Conservation (phyloP, 2,888 invertebrate species). For the Iselma pallidipennis region DNA sequence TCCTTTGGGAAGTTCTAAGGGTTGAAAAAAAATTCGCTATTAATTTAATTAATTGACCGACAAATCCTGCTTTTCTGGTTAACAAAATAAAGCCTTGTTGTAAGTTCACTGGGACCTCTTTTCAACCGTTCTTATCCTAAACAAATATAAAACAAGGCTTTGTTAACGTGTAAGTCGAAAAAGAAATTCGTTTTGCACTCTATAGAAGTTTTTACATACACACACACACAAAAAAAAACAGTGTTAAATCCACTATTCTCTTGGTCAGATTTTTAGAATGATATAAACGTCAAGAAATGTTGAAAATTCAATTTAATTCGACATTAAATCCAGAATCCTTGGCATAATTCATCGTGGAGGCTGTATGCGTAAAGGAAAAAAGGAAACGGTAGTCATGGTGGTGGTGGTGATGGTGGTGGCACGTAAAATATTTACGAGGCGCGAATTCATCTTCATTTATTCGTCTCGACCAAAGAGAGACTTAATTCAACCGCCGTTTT, state of each 20-base stretch:
- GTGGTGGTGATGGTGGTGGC: too few relatives aligned
- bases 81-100: not conserved
- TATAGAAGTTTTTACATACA: too few relatives aligned
- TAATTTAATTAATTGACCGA: not conserved
- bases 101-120: not conserved
- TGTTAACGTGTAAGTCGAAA: too few relatives aligned
- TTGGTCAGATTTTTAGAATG: not conserved
- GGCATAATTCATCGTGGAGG: not conserved
- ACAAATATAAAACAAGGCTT: not conserved
- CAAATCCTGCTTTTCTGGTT: not conserved
- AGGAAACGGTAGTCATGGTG: not conserved
- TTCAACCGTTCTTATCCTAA: not conserved
- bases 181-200: too few relatives aligned
- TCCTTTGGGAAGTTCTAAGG: not conserved
- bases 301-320: not conserved
- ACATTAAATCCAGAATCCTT: not conserved
- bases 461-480: not conserved
- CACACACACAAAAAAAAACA: not conserved
- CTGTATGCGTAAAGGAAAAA: not conserved
- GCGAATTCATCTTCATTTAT: slow-evolving; percentile 7
- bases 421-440: not conserved
- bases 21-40: not conserved
- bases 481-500: slow-evolving; percentile 2
- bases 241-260: too few relatives aligned
- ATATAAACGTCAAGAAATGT: not conserved